Conservation (phyloP, 2,888 invertebrate species). For the Acleris emargana region DNA sequence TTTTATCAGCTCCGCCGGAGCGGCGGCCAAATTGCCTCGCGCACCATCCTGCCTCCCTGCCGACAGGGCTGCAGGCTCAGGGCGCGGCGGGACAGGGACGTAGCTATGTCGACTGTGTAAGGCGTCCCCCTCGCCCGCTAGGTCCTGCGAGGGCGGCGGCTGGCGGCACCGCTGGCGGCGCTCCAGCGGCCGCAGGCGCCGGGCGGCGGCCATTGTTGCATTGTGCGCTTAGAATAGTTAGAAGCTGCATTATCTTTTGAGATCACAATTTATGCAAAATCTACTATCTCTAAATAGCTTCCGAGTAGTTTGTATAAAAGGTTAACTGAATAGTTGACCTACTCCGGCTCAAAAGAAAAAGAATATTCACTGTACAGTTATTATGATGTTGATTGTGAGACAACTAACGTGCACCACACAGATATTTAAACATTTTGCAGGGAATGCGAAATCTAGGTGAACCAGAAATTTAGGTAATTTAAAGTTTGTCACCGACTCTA, state of each 20-base stretch:
- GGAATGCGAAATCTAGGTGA: too few relatives aligned
- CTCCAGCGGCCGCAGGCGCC: slow-evolving; percentile 41
- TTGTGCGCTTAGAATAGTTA: slow-evolving; percentile 17
- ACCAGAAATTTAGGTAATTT: too few relatives aligned
- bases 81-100: slow-evolving; percentile 35
- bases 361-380: too few relatives aligned
- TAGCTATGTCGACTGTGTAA: slow-evolving; percentile 19
- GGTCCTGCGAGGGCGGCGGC: slow-evolving; percentile 9
- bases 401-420: too few relatives aligned
- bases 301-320: neutral
- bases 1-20: slow-evolving; percentile 19
- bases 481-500: too few relatives aligned
- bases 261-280: slow-evolving; percentile 12
- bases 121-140: slow-evolving; percentile 14
- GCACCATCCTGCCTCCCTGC: slow-evolving; percentile 21
- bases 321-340: neutral
- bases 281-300: neutral
- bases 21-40: slow-evolving; percentile 23
- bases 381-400: too few relatives aligned
- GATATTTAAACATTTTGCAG: too few relatives aligned
- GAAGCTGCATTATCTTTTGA: slow-evolving; percentile 17
- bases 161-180: slow-evolving; percentile 13
- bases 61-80: slow-evolving; percentile 19
- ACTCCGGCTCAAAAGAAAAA: too few relatives aligned
- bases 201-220: slow-evolving; percentile 48